Evolutionary conservation across 1,140 invertebrate genomes (phyloP), one percentile per base, ranked within the genome.

Genomic region (Neoseiulus cucumeris): DNA sequence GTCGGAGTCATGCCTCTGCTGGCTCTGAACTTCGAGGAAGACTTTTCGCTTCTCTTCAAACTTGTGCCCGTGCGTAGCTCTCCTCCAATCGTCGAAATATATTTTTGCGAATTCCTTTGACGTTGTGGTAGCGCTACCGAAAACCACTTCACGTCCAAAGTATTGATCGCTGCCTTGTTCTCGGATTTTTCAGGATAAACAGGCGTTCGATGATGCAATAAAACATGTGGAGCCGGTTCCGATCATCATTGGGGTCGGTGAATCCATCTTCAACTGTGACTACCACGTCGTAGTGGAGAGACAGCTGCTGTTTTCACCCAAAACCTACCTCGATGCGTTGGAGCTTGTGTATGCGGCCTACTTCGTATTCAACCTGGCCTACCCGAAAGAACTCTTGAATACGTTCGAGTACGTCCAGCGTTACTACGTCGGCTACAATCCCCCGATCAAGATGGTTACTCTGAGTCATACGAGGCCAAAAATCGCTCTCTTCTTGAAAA

Each of bases 401-500:
- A 59, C 22, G 25, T 33, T 59, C 33, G 51, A 59, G 9, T 59
- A 59, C 22, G 51, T 59, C 17, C 51, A 59, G 9, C 51, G 51
- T n/a, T 59, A 59, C 9, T 59, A 59, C 22, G 51, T 59, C 22
- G 51, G 51, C 4, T 59, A 59, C 51, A 59, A 59, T 33, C 51
- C 51, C 4, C 51, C 25, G 25, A 59, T 59, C 17, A 59, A 59
- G 9, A 59, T 59, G 51, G 51, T 59, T 1, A 59, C 51, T 14
- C 51, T 59, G 25, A 33, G 25, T 14, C 25, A 59, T 9, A 59
- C 25, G 25, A 25, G 51, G 9, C 51, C 51, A 20, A 59, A 59
- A 33, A 59, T 59, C 33, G 51, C 51, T 17, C 25, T 29, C 22
- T 59, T 59, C 51, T 20, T 59, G 25, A 59, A 59, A 20, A 59